Evolutionary conservation across 2,888 invertebrate genomes (phyloP).

Genomic region (Crepidodera aurea): DNA sequence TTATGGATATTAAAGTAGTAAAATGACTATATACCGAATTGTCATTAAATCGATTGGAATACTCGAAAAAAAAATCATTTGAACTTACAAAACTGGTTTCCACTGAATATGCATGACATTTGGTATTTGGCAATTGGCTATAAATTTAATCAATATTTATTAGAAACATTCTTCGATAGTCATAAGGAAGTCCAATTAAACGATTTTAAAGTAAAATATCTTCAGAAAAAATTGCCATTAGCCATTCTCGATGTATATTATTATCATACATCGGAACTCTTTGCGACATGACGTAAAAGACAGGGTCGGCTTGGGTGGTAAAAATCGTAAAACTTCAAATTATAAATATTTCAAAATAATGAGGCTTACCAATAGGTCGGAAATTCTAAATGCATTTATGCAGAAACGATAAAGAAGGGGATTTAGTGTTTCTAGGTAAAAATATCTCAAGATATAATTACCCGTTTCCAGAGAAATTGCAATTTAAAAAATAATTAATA

Average conservation of each 20-base stretch:
- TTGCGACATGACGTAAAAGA: too few relatives aligned
- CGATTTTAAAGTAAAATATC: neutral
- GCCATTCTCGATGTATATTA: neutral
- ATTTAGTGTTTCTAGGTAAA: too few relatives aligned
- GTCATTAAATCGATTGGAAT: slow-evolving; percentile 3
- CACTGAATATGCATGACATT: slow-evolving; percentile 32
- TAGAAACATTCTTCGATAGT: slow-evolving; percentile 25
- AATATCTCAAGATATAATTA: too few relatives aligned
- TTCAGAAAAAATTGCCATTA: slow-evolving; percentile 6
- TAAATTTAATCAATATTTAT: slow-evolving; percentile 30
- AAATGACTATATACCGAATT: slow-evolving; percentile 13
- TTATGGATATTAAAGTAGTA: slow-evolving; percentile 13
- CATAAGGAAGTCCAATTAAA: slow-evolving; percentile 33
- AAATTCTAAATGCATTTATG: too few relatives aligned
- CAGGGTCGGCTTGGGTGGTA: too few relatives aligned
- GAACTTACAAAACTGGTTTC: slow-evolving; percentile 27
- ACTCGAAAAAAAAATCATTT: slow-evolving; percentile 16
- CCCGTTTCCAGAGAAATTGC: too few relatives aligned
- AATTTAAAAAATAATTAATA: too few relatives aligned
- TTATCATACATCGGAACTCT: too few relatives aligned
- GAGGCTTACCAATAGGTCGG: too few relatives aligned
- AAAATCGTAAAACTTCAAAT: too few relatives aligned
- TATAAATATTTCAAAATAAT: too few relatives aligned
- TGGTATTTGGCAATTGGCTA: slow-evolving; percentile 28
- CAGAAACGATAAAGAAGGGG: too few relatives aligned